A percentile compares a stretch with the other conserved stretches of the same genome.
Conservation (phyloP, 2,888 invertebrate genomes). For the Coelopa pilipes region DNA sequence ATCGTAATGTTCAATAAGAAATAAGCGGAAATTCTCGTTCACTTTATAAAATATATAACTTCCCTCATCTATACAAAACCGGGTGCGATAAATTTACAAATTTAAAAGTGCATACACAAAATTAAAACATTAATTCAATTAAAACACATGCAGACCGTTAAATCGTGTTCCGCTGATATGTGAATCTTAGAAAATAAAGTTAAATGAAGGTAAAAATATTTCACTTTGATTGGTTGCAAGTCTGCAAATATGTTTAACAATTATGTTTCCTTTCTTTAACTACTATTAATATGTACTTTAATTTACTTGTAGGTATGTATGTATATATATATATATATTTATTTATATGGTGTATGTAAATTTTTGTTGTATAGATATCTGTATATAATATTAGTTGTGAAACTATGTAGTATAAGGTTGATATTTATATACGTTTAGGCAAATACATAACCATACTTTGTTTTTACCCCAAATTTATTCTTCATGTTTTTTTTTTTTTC, state of each 20-base stretch:
- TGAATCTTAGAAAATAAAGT: conserved; percentile 10
- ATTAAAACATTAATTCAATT: conserved; percentile 41
- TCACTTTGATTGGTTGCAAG: conserved; percentile 1
- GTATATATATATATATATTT: conserved; percentile 30
- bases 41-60: conserved; percentile 12
- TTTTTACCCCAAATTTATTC: no score
- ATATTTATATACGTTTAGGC: no score
- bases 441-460: no score
- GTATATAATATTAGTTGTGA: not conserved
- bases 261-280: not conserved
- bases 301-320: not conserved
- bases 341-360: conserved; percentile 11
- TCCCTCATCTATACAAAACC: conserved; percentile 35
- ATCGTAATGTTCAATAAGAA: not conserved
- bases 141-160: conserved; percentile 11
- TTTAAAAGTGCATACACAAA: conserved; percentile 42
- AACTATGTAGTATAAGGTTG: no score
- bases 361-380: not conserved
- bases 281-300: not conserved
- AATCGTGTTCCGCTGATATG: conserved; percentile 7
- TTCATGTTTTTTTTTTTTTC: no score
- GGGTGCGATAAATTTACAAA: conserved; percentile 45
- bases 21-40: conserved; percentile 14
- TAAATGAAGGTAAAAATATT: not conserved
- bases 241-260: conserved; percentile 3